Evolutionary conservation across 2,888 invertebrate species (phyloP).

Genomic region (Mythimna albipuncta): DNA sequence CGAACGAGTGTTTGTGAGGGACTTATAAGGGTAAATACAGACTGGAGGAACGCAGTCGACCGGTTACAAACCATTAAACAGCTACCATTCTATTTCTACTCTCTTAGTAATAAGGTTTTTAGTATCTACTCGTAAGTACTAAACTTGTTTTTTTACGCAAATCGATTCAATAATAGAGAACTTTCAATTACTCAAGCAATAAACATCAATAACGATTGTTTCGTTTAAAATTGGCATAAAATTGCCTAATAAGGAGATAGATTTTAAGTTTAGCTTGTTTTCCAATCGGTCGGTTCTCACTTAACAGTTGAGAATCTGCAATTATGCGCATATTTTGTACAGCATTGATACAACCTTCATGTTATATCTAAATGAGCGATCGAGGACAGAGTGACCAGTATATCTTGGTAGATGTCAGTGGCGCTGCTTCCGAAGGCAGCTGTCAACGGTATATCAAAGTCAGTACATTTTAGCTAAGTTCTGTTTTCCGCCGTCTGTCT

Average conservation of each 20-base stretch:
- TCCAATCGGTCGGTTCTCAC: conserved; percentile 25
- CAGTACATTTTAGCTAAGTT: background rate
- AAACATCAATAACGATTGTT: conserved; percentile 37
- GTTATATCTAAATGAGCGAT: conserved; percentile 40
- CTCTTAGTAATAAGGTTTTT: conserved; percentile 13
- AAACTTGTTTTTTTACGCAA: conserved; percentile 14
- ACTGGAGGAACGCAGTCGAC: conserved; percentile 13
- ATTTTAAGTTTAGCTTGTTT: conserved; percentile 41
- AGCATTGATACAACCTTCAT: conserved; percentile 21
- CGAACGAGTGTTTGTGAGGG: conserved; percentile 42
- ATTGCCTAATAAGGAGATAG: conserved; percentile 28
- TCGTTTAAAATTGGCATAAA: conserved; percentile 38
- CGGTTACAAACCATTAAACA: conserved; percentile 28
- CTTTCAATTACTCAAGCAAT: conserved; percentile 23
- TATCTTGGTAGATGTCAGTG: conserved; percentile 2
- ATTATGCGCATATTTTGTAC: conserved; percentile 48
- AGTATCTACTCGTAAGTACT: background rate
- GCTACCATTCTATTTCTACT: conserved; percentile 21
- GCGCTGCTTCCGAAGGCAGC: background rate
- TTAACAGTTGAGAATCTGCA: conserved; percentile 24
- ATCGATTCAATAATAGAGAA: conserved; percentile 20
- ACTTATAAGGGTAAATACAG: conserved; percentile 40
- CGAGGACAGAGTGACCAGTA: conserved; percentile 5
- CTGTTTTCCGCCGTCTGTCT: background rate
- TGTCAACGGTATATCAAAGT: conserved; percentile 13